Evolutionary conservation across 2,888 invertebrate species (phyloP).

Genomic region (Polylopha cassiicola): DNA sequence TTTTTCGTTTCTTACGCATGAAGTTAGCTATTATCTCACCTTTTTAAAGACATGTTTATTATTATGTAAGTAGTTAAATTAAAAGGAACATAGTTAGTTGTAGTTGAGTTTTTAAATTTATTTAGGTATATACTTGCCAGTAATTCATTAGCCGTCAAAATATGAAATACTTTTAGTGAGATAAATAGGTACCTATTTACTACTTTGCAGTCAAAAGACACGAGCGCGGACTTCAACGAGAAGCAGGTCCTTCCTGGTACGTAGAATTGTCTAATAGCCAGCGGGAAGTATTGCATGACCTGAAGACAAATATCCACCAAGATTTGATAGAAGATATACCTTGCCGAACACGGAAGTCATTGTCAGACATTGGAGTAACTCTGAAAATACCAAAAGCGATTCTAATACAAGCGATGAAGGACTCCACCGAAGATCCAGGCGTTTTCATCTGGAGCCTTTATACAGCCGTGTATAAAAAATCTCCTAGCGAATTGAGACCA

Average conservation of each 20-base stretch:
- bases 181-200: too few species aligned
- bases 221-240: conserved; percentile 37
- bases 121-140: too few species aligned
- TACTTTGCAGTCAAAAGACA: conserved; percentile 39
- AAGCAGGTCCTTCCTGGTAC: conserved; percentile 61
- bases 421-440: conserved; percentile 53
- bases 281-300: conserved; percentile 38
- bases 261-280: conserved; percentile 54
- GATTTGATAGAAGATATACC: conserved; percentile 62
- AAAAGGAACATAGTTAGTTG: too few species aligned
- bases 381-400: conserved; percentile 40
- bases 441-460: conserved; percentile 68
- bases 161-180: too few species aligned
- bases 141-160: too few species aligned
- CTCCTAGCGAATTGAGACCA: conserved; percentile 47
- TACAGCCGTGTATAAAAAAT: conserved; percentile 44
- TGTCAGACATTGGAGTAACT: conserved; percentile 55
- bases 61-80: too few species aligned
- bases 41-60: background rate
- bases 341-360: conserved; percentile 41
- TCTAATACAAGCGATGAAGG: conserved; percentile 51
- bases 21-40: background rate
- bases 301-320: conserved; percentile 56
- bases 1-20: background rate
- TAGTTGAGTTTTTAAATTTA: too few species aligned